Evolutionary conservation across 2,797 vertebrate species (phyloP).

Genomic region (Enteromius argenteus): DNA sequence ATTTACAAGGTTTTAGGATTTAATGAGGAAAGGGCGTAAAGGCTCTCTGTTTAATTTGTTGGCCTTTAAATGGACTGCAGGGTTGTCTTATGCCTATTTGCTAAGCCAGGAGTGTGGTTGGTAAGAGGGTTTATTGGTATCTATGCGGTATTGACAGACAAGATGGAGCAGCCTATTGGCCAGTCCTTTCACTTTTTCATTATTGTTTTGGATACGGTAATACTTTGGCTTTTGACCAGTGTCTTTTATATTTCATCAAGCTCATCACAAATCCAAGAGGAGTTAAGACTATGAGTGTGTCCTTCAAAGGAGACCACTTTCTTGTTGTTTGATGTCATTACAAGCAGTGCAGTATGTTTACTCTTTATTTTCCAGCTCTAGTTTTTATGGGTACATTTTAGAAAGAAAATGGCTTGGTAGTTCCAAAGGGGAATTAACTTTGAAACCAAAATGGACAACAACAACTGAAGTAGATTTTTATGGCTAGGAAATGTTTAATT

Average conservation of each 20-base stretch:
- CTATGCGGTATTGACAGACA: slow-evolving; percentile 59
- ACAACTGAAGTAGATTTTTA: too few species aligned
- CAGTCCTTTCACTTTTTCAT: slow-evolving; percentile 46
- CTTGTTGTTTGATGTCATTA: slow-evolving; percentile 16
- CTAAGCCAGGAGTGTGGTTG: slow-evolving; percentile 15
- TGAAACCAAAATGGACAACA: neutral
- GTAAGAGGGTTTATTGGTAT: slow-evolving; percentile 54
- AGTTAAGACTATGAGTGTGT: slow-evolving; percentile 23
- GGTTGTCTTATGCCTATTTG: slow-evolving; percentile 45
- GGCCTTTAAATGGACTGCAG: slow-evolving; percentile 58
- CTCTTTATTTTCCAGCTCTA: slow-evolving; percentile 20
- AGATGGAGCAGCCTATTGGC: slow-evolving; percentile 40
- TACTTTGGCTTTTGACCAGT: slow-evolving; percentile 51
- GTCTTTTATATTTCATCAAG: slow-evolving; percentile 23
- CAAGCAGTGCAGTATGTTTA: slow-evolving; percentile 1
- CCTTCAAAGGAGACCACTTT: slow-evolving; percentile 17
- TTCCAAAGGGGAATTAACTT: slow-evolving; percentile 18
- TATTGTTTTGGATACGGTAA: slow-evolving; percentile 57
- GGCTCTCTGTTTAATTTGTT: slow-evolving; percentile 62
- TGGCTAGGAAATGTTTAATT: too few species aligned
- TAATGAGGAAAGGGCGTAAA: slow-evolving; percentile 42
- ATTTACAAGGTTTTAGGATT: slow-evolving; percentile 57
- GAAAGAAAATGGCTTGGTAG: slow-evolving; percentile 2
- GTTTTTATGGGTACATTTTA: slow-evolving; percentile 19
- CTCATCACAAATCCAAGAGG: slow-evolving; percentile 19